A percentile compares a stretch with the other conserved stretches of the same genome.
These are phyloP conservation scores for Coptotermes formosanus DNA, from an alignment of 1,140 invertebrate species.

Conservation along the genomic window DNA sequence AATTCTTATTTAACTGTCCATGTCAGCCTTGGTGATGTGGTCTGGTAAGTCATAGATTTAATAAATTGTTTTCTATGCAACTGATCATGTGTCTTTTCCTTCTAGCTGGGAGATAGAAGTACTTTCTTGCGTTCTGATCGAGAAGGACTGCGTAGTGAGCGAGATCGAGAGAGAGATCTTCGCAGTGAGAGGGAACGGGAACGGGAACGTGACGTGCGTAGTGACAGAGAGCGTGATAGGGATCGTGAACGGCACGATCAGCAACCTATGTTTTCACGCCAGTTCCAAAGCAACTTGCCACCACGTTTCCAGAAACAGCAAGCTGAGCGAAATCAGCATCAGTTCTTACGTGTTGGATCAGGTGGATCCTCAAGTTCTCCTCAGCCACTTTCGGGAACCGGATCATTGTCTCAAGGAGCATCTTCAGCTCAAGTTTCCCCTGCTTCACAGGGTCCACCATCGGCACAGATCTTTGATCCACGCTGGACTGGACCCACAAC, in stretches of 20 bases:
- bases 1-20: no score
- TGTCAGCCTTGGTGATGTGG: no score
- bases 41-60: no score
- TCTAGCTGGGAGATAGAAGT: slow-evolving; percentile 3
- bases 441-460: slow-evolving; percentile 18
- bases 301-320: slow-evolving; percentile 78
- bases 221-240: slow-evolving; percentile 33
- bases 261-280: slow-evolving; percentile 61
- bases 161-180: slow-evolving; percentile 32
- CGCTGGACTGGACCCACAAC: slow-evolving; percentile 24
- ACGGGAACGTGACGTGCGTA: slow-evolving; percentile 23
- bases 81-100: neutral
- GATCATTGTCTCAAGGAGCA: slow-evolving; percentile 40
- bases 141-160: slow-evolving; percentile 20
- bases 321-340: slow-evolving; percentile 48
- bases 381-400: slow-evolving; percentile 45
- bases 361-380: slow-evolving; percentile 43
- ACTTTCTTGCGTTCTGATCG: slow-evolving; percentile 18
- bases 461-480: slow-evolving; percentile 26
- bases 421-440: neutral
- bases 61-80: no score
- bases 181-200: slow-evolving; percentile 28
- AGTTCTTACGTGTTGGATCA: slow-evolving; percentile 44
- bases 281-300: slow-evolving; percentile 77
- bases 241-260: slow-evolving; percentile 44